Base-by-base conservation (phyloP, 1,140 invertebrate genomes). In the Vanessa atalanta region DNA sequence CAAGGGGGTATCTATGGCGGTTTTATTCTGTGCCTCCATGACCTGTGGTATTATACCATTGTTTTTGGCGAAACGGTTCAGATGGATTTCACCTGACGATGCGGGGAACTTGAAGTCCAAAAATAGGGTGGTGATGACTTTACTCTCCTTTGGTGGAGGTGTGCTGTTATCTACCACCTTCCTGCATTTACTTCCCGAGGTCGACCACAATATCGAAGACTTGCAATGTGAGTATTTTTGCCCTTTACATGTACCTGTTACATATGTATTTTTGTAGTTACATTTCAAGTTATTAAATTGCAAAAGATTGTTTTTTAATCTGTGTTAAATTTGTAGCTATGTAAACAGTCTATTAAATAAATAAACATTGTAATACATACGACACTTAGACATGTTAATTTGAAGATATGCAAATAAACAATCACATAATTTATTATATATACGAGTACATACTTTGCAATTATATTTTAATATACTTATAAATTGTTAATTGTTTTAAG, bases 111-210 rank as follows among this genome's bases (percentile, higher is more conserved):
- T 93, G 65, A 90, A 94, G 86, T 91, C 79, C 9, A 92, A 79
- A 48, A 92, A 93, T 71, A 82, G 79, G 64, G 74, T 90, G 9
- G 86, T 91, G 11, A 87, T 90, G 81, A 84, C 86, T 4, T 77
- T 98, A 15, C 93, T 98, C 43, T 97, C 97, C 73, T 97, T 98
- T 81, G 98, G 98, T 6, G 98, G 97, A 8, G 98, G 98, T 3
- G 97, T 99, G 3, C 94, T 99, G 26, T 91, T 99, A 68, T 96
- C 96, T 50, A 99, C 98, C 1, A 98, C 97, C 1, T 97, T 99
- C 83, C 87, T 98, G 23, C 98, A 99, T 87, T 92, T 99, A 71
- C 90, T 99, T 16, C 98, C 98, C 0, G 98, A 99, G 93, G 96
- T 98, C 0, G 93, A 95, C 55, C 95, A 97, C 83, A 94, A 94